Evolutionary conservation across 2,888 invertebrate species (phyloP).

Genomic region (Rhagonycha lutea): DNA sequence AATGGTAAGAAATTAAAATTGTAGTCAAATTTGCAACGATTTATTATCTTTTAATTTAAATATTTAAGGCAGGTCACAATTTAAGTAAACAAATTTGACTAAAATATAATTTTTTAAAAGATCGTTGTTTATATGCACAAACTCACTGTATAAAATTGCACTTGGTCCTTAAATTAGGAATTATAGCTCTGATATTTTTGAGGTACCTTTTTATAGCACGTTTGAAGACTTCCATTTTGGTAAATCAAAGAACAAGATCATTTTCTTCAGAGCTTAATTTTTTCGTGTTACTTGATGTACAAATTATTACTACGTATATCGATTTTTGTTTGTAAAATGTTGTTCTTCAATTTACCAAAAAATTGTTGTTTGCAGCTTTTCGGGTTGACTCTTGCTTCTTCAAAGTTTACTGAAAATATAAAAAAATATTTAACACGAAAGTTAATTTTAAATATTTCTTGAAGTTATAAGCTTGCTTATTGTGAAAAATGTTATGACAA

Average conservation of each 20-base stretch:
- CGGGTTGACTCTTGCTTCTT: not conserved
- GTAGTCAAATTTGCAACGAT: not conserved
- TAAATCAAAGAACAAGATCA: conserved; percentile 2
- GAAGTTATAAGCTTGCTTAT: no score
- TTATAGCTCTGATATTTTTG: conserved; percentile 44
- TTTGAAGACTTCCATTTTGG: conserved; percentile 30
- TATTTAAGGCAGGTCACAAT: not conserved
- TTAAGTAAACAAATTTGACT: not conserved
- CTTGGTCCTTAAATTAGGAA: conserved; percentile 50
- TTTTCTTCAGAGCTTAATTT: not conserved
- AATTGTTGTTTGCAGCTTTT: not conserved
- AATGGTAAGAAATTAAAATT: not conserved
- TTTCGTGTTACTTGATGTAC: not conserved
- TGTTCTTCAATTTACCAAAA: not conserved
- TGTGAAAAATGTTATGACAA: no score
- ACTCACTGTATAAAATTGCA: conserved; percentile 50
- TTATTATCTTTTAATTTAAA: not conserved
- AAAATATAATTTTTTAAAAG: conserved; percentile 6
- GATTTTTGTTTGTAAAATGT: not conserved
- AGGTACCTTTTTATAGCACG: conserved; percentile 57
- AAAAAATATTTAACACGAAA: not conserved
- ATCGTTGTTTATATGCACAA: conserved; percentile 45
- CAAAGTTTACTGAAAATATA: not conserved
- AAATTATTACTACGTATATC: not conserved
- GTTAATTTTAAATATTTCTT: no score